phyloP scores from a whole-genome alignment of 2,797 vertebrate species.

The Cynodonichthys magdalenae region DNA sequence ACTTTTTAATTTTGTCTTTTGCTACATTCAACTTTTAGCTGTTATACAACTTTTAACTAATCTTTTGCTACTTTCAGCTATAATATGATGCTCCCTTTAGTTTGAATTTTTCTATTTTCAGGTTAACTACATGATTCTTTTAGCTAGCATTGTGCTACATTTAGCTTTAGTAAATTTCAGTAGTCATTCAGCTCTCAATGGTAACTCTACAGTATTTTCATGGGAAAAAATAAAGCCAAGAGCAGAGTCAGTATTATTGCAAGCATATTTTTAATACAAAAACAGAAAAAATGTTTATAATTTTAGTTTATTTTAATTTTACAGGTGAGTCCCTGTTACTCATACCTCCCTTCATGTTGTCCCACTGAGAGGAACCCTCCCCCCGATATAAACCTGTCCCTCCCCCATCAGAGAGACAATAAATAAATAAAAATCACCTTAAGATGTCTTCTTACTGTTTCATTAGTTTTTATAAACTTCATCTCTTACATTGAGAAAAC shows the following conservation, averaged over 20 bases:
- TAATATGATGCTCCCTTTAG: no score
- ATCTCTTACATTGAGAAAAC: slow-evolving; percentile 66
- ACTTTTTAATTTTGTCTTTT: no score
- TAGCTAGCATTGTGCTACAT: no score
- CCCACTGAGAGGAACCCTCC: slow-evolving; percentile 71
- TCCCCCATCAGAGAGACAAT: slow-evolving; percentile 71
- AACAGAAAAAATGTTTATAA: slow-evolving; percentile 84
- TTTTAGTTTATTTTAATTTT: slow-evolving; percentile 79
- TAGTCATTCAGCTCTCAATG: no score
- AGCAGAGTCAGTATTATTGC: slow-evolving; percentile 71
- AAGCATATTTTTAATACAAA: slow-evolving; percentile 89
- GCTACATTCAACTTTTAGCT: no score
- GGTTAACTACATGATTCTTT: no score
- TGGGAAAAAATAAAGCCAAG: slow-evolving; percentile 1
- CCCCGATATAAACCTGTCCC: slow-evolving; percentile 39
- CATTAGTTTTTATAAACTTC: slow-evolving; percentile 74
- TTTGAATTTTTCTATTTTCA: no score
- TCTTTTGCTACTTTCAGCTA: no score
- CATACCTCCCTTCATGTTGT: slow-evolving; percentile 40
- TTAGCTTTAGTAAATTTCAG: no score
- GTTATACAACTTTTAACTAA: no score
- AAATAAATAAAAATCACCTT: slow-evolving; percentile 87
- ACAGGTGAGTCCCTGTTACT: slow-evolving; percentile 69
- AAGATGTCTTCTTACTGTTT: slow-evolving; percentile 65
- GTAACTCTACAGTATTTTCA: no score